Base-by-base conservation (phyloP, 2,113 vertebrate species). In the Pycnonotus jocosus region DNA sequence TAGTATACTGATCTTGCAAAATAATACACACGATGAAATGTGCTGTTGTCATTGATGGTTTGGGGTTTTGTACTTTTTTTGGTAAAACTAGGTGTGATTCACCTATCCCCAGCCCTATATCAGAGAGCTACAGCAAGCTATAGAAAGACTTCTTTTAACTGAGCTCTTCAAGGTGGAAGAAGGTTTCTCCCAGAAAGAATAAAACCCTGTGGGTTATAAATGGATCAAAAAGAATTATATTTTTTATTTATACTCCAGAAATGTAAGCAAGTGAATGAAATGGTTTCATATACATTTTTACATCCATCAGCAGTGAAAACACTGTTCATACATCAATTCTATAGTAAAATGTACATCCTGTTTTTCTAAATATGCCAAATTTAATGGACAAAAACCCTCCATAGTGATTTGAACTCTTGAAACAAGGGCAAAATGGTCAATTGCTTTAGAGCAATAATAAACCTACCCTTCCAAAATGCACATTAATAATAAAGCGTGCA, bases 241-340 rank as follows among this genome's bases (percentile, higher is more conserved):
- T 96, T 98, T 98, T 98, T 98, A 98, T 98, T 98, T 98, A 98
- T 98, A 98, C 95, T 98, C 97, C 97, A 98, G 97, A 98, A 98
- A 98, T 25, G 97, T 98, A 97, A 97, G 96, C 97, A 98, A 97
- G 96, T 97, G 97, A 98, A 98, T 98, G 97, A 98, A 98, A 98
- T 98, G 97, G 78, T 97, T 98, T 97, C 97, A 98, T 98, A 98
- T 98, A 98, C 98, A 98, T 97, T 98, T 98, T 98, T 98, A 98
- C 98, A 98, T 97, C 98, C 97, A 98, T 97, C 94, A 98, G 91
- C 97, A 98, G 97, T 97, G 98, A 98, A 96, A 97, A 98, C 97
- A 98, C 98, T 98, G 98, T 98, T 97, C 94, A 97, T 98, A 98
- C 98, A 98, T 98, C 96, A 96, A 96, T 95, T 97, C 97, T 97